Evolutionary conservation across 1,140 invertebrate species (phyloP), one percentile per base, ranked within the genome.

Genomic region (Cardiocondyla obscurior): DNA sequence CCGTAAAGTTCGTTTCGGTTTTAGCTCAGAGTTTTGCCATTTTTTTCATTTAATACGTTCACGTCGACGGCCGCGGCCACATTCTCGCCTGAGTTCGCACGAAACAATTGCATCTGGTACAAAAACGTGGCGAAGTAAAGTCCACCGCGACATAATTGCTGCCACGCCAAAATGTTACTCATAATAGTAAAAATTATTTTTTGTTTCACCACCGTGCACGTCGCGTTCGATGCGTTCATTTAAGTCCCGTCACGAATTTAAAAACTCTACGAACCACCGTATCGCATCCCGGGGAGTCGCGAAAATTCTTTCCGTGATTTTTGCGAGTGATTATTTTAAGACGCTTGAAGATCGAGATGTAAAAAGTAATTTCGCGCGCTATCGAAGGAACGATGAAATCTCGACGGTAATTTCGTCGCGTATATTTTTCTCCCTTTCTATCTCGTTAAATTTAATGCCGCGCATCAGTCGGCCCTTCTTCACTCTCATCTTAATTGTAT

Each of bases 1-100:
- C 28, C 46, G 22, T 42, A 67, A 67, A 79, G 36, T 69, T 42
- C 46, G 74, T 69, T 79, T 69, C 25, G 49, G 33, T 79, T 79
- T n/a, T 30, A 39, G 33, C 33, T 67, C 33, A 4, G 60, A 53
- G 62, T 79, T 79, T 42, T 53, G n/a, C 49, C 33, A 69, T 69
- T 79, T 79, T n/a, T 79, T 74, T n/a, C 39, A 46, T 39, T 74
- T 69, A 55, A 53, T 25, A 53, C 10, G 39, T n/a, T 30, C 42
- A 10, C 70, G 33, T 65, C 14, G 58, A 5, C n/a, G n/a, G n/a
- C n/a, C n/a, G 12, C 60, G 22, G 28, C 46, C 44, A 28, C 14
- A 14, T 49, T n/a, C 33, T 67, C 46, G 22, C 33, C 44, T 39
- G 33, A 53, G 67, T 77, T 51, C 28, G 5, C 22, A 19, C 8